Base-by-base conservation (phyloP, 2,113 vertebrate species). In the Polyodon spathula region DNA sequence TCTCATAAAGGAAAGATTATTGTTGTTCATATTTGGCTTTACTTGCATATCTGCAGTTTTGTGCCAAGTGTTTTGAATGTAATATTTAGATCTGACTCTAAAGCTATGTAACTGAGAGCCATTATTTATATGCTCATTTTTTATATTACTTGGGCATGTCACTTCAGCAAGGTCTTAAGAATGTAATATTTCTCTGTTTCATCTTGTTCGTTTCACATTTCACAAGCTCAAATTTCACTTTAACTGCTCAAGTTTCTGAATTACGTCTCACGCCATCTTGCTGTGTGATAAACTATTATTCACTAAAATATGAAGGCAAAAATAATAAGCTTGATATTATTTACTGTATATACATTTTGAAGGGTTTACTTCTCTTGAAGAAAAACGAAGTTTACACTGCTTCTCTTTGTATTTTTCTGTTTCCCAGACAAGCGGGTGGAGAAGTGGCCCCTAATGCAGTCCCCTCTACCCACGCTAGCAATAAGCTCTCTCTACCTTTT, bases 371-470 rank as follows among this genome's bases (percentile, higher is more conserved):
- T 56, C 15, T 56, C 9, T 56, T 56, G 7, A 11, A 10, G 16
- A 11, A 27, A 27, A 27, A 27, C n/a, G 2, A 27, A 27, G 27
- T 56, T 56, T 56, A 27, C 9, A 56, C 10, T 71, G 37, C 62
- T 12, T 63, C 68, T 75, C 56, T 63, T 51, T 52, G n/a, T 68
- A 43, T 66, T 73, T 78, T 63, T 71, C 8, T 73, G 40, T 71
- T 40, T 58, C n/a, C 1, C 73, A 99, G 96, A 99, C 86, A 98
- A 98, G 66, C 92, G 96, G 6, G 96, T 99, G 70, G 89, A 95
- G 78, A 88, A 97, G 63, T 99, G 96, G 96, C 90, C 92, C 27
- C 76, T 98, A 76, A 99, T 98, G 96, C 88, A 92, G 69, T 93
- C 92, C 68, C 95, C 96, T 0, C 83, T 91, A 62, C 92, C 94